Evolutionary conservation across 2,888 invertebrate species (phyloP), one percentile per base, ranked within the genome.

Genomic region (Dysmachus trigonus): DNA sequence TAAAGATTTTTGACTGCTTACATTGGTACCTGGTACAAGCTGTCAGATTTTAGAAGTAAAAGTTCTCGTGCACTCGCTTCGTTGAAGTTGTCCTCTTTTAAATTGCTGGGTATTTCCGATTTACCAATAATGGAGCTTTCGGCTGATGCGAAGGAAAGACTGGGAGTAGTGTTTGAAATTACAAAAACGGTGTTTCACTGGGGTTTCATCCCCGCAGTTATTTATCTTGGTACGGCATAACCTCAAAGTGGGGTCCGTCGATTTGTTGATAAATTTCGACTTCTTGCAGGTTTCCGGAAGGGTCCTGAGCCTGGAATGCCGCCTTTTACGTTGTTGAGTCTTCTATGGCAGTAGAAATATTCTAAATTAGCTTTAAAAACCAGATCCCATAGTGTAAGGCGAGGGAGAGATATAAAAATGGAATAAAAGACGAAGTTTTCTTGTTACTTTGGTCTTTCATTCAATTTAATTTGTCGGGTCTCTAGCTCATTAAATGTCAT

Each of bases 291-390:
- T 87, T 95, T 95, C 89, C 93, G 92, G 88, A 94, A 94, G 90
- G 95, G 95, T 33, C 93, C 95, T 30, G 95, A 95, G 89, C 94
- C 94, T 41, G 95, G 95, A 7, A 94, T 94, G 94, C 95, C 95
- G n/a, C 93, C 94, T 86, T 91, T 92, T 18, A 88, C 89, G 0
- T 22, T 92, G 2, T 84, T 92, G 86, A 92, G 91, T 86, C 89
- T 92, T 6, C 88, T 92, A 72, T 92, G 92, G 92, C 92, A 92
- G 83, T 92, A 91, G 62, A 88, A 30, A 76, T 76, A 3, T 35
- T 35, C 15, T 3, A 47, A 22, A 71, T 35, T 38, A 47, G 15
- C 13, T 10, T 62, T 22, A 10, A 62, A n/a, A 18, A 62, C 13
- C 1, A 22, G 22, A 62, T 62, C 13, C 62, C 27, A 33, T 31